Evolutionary conservation across 2,797 vertebrate genomes (phyloP), one percentile per base, ranked within the genome.

Genomic region (Orestias chungarensis): DNA sequence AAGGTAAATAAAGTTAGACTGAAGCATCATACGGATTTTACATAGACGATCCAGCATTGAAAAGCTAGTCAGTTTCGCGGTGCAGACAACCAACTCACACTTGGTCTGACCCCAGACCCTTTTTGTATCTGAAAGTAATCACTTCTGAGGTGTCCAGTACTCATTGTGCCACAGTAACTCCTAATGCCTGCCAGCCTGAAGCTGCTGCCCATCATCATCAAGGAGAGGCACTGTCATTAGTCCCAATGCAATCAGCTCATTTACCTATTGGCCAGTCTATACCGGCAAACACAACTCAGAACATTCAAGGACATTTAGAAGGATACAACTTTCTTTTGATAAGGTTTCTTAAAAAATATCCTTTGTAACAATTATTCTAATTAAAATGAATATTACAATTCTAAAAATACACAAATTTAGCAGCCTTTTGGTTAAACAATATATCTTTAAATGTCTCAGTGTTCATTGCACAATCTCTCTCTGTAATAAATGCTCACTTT

Each of bases 51-150:
- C 68, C 76, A 71, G 71, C 43, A 59, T 64, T 54, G 71, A 59
- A 71, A 81, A 70, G 75, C 55, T 69, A 76, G 44, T 83, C 46
- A 43, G 66, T 78, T 55, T 81, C 65, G 83, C 49, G 3, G 71
- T 70, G 72, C 62, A 75, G 61, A 73, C 81, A 55, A 73, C 64
- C 46, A 2, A 67, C 80, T 73, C 78, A 73, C 67, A 40, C 76
- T 83, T 74, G 38, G 23, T 31, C 68, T 78, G 85, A 90, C 89
- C 86, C 42, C 67, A 89, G 88, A 88, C 88, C 87, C 71, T 55
- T 47, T 71, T 70, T 70, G 73, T 78, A 82, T 78, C 73, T 52
- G 78, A 89, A 82, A 72, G 79, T 90, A 91, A 93, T 91, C 71
- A 73, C 68, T 76, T 72, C 72, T 40, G 87, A 91, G 88, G 67